These are phyloP conservation scores for Crossaster papposus DNA, from an alignment of 53 echinoderm and acorn worm species.

Conservation along the genomic window DNA sequence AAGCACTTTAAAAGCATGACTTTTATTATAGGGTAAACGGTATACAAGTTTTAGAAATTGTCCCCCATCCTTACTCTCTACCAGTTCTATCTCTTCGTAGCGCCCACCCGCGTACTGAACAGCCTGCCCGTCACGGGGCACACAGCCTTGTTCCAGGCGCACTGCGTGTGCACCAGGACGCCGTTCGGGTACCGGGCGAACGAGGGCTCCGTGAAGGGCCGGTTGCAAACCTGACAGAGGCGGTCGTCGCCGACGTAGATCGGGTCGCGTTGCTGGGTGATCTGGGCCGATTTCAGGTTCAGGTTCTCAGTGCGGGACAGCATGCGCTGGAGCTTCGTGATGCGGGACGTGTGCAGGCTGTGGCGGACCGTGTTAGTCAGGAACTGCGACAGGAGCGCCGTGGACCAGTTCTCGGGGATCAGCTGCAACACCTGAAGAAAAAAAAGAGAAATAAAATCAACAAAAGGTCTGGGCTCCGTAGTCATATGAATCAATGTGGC, in stretches of 20 bases:
- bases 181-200: slow-evolving; percentile 95
- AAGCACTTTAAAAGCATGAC: no score
- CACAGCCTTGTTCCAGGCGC: slow-evolving; percentile 91
- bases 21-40: no score
- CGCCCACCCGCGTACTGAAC: slow-evolving; percentile 63
- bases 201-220: slow-evolving; percentile 76
- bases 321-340: slow-evolving; percentile 76
- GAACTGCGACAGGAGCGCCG: slow-evolving; percentile 86
- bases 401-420: slow-evolving; percentile 95
- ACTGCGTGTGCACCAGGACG: slow-evolving; percentile 87
- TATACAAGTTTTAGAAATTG: background rate
- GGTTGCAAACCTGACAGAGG: slow-evolving; percentile 79
- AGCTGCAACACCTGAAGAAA: slow-evolving; percentile 85
- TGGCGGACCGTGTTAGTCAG: slow-evolving; percentile 80
- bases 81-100: slow-evolving; percentile 1
- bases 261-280: slow-evolving; percentile 59
- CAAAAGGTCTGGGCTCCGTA: no score
- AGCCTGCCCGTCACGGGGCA: slow-evolving; percentile 89
- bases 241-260: slow-evolving; percentile 77
- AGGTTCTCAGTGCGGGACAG: slow-evolving; percentile 89
- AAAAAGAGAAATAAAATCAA: background rate
- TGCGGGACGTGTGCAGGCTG: slow-evolving; percentile 80
- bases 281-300: slow-evolving; percentile 66
- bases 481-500: no score
- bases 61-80: background rate